These are phyloP conservation scores for Pluvianellus socialis DNA, from an alignment of 2,113 vertebrate species.

Conservation along the genomic window DNA sequence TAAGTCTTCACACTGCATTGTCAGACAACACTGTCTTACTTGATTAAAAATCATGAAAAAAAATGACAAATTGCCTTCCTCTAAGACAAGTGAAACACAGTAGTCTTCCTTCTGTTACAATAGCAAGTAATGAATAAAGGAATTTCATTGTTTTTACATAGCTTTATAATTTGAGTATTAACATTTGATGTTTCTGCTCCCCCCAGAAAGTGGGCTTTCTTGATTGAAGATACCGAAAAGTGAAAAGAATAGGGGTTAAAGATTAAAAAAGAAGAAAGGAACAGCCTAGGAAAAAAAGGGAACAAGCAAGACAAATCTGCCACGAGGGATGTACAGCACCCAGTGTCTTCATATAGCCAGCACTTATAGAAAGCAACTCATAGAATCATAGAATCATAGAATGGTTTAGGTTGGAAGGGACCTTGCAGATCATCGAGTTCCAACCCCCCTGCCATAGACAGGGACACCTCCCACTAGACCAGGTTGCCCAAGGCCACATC, in stretches of 20 bases:
- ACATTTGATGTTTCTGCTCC: neutral
- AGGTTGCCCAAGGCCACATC: no score
- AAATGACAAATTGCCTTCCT: neutral
- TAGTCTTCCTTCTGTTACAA: neutral
- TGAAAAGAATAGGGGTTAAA: neutral
- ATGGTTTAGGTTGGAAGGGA: no score
- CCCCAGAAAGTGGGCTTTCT: neutral
- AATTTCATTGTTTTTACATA: neutral
- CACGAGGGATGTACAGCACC: neutral
- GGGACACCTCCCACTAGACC: no score
- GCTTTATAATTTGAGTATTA: neutral
- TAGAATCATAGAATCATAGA: no score
- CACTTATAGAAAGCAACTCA: no score
- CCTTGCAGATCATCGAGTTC: no score
- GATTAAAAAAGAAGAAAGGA: neutral
- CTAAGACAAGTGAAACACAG: neutral
- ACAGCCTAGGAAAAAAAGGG: neutral
- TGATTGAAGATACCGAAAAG: neutral
- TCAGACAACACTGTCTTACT: neutral
- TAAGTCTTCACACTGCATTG: neutral
- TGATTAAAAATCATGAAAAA: neutral
- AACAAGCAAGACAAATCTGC: neutral
- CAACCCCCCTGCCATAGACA: no score
- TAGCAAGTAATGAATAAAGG: neutral
- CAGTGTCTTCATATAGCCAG: neutral